Conservation (phyloP, 2,888 invertebrate species). For the Eupeodes latifasciatus region DNA sequence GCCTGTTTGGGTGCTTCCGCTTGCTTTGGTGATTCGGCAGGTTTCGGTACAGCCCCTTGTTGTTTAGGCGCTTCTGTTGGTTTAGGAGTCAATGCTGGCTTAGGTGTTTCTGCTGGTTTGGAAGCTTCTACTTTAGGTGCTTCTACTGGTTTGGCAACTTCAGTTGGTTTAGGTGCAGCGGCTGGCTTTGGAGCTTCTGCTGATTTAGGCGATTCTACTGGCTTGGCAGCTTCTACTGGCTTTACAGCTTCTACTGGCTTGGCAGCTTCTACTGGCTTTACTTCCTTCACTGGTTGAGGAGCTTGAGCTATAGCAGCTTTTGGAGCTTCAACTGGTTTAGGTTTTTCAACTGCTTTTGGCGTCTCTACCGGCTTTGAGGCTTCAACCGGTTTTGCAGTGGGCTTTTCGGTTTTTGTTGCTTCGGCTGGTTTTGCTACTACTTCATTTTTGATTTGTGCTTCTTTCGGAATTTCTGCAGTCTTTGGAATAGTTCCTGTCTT, state of each 20-base stretch:
- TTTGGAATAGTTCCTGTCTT: slow-evolving; percentile 54
- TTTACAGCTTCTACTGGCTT: slow-evolving; percentile 85
- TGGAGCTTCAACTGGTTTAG: neutral
- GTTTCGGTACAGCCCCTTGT: slow-evolving; percentile 79
- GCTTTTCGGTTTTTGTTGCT: neutral
- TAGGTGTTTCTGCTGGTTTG: slow-evolving; percentile 84
- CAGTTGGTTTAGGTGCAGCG: slow-evolving; percentile 86
- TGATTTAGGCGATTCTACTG: slow-evolving; percentile 1
- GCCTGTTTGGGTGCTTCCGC: slow-evolving; percentile 89
- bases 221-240: neutral
- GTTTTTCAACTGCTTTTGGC: slow-evolving; percentile 35
- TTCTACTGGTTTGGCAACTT: slow-evolving; percentile 44
- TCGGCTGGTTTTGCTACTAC: neutral
- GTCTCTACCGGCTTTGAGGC: slow-evolving; percentile 84
- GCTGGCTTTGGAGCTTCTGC: slow-evolving; percentile 82
- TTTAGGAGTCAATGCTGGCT: slow-evolving; percentile 85
- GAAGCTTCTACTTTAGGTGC: slow-evolving; percentile 84
- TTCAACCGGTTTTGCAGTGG: slow-evolving; percentile 82
- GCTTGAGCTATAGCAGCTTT: neutral
- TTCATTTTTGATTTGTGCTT: slow-evolving; percentile 91
- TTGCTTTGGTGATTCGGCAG: slow-evolving; percentile 84
- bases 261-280: slow-evolving; percentile 83
- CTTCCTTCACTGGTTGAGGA: slow-evolving; percentile 83
- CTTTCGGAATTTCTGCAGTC: slow-evolving; percentile 79
- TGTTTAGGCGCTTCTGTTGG: slow-evolving; percentile 83